Conservation (phyloP, 2,797 vertebrate species). For the Percopsis omiscomaycus region DNA sequence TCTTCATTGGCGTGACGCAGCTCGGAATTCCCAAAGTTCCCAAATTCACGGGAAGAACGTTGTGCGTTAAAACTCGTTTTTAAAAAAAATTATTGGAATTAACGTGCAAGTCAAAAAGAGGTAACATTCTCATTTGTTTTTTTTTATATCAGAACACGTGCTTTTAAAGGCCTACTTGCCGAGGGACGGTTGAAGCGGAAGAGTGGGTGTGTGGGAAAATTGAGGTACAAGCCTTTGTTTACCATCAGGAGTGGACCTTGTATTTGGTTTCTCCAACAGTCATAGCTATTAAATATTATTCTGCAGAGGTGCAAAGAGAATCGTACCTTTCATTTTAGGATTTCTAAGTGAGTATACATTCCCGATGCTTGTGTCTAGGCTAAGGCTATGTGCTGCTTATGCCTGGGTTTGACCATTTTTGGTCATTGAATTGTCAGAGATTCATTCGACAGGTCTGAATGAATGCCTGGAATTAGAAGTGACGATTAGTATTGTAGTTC, state of each 20-base stretch:
- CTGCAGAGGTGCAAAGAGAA: background rate
- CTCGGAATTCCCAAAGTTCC: conserved; percentile 78
- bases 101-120: conserved; percentile 34
- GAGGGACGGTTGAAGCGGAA: conserved; percentile 68
- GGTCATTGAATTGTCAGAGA: conserved; percentile 40
- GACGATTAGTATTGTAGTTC: conserved; percentile 2
- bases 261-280: conserved; percentile 47
- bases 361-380: conserved; percentile 15
- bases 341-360: conserved; percentile 39
- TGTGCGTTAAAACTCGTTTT: conserved; percentile 21
- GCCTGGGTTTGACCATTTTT: conserved; percentile 58
- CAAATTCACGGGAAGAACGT: conserved; percentile 67
- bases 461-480: conserved; percentile 9
- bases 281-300: background rate
- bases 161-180: conserved; percentile 19
- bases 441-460: conserved; percentile 27
- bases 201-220: conserved; percentile 58
- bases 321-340: conserved; percentile 2
- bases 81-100: conserved; percentile 28
- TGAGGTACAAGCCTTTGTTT: conserved; percentile 71
- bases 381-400: conserved; percentile 22
- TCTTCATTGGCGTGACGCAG: conserved; percentile 65
- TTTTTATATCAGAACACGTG: conserved; percentile 1
- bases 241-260: conserved; percentile 57
- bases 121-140: conserved; percentile 36